Conservation (phyloP, 2,888 invertebrate genomes). For the Synergus japonicus region DNA sequence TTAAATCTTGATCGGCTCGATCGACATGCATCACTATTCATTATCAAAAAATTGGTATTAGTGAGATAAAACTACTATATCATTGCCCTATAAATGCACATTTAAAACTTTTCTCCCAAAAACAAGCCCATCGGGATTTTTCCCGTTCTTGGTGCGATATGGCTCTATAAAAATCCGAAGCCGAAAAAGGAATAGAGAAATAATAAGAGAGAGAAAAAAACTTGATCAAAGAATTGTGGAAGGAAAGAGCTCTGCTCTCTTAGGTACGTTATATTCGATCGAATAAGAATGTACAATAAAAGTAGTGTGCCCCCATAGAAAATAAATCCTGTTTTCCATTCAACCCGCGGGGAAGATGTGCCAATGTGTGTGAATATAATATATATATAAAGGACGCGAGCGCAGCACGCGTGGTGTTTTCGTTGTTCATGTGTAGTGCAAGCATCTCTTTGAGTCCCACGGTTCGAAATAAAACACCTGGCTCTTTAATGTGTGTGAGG, state of each 20-base stretch:
- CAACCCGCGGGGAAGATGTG: slow-evolving; percentile 61
- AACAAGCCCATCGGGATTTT: background rate
- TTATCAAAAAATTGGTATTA: too few relatives aligned
- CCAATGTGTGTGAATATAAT: slow-evolving; percentile 31
- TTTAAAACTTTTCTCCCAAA: background rate
- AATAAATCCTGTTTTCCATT: slow-evolving; percentile 75
- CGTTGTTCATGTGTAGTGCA: slow-evolving; percentile 49
- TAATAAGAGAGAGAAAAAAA: slow-evolving; percentile 52
- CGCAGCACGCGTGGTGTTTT: slow-evolving; percentile 44
- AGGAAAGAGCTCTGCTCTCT: slow-evolving; percentile 44
- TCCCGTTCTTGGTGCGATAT: too few relatives aligned
- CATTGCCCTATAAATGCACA: background rate
- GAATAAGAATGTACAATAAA: slow-evolving; percentile 71
- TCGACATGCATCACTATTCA: too few relatives aligned
- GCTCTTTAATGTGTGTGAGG: slow-evolving; percentile 49
- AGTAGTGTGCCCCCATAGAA: slow-evolving; percentile 65
- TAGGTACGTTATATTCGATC: slow-evolving; percentile 67
- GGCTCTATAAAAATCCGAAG: background rate
- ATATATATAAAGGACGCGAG: slow-evolving; percentile 51
- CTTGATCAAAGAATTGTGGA: slow-evolving; percentile 56
- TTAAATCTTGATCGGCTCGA: too few relatives aligned
- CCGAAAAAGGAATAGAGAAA: slow-evolving; percentile 26
- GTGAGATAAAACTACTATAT: too few relatives aligned
- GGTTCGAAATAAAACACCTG: slow-evolving; percentile 60
- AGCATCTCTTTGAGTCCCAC: slow-evolving; percentile 58